Base-by-base conservation (phyloP, 2,888 invertebrate genomes). In the Lampropteryx suffumata region DNA sequence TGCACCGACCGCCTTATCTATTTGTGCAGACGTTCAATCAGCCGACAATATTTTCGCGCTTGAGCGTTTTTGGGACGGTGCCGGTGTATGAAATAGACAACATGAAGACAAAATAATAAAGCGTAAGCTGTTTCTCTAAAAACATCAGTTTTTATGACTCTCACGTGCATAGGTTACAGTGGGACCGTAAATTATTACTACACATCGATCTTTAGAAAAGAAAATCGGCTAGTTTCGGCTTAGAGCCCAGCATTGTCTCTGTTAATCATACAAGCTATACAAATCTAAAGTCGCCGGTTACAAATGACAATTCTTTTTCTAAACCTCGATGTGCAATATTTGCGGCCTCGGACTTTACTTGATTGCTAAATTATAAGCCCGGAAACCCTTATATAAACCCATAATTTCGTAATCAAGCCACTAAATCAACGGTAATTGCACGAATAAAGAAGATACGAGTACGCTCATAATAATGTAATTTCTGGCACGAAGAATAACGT, bases 1-100 rank as follows among this genome's bases (percentile, higher is more conserved):
- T 53, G 50, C 47, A 46, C 50, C 33, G 65, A 62, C 67, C 62
- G 56, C 64, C 68, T 73, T 84, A 84, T 84, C 83, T 82, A 76
- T 82, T 80, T 79, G 70, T 67, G 62, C 81, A 80, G 76, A 71
- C 76, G 70, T 73, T 66, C 70, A 68, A 70, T 73, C 67, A 61
- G 58, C 58, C 57, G 56, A 62, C 60, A 64, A 63, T 67, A 67
- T 64, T 65, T 67, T 61, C 12, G 45, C 43, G 58, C 55, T 39
- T 51, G 48, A 55, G 52, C 57, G 46, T 54, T 51, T 54, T 62
- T 57, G 45, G 29, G 48, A 28, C 32, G 44, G 12, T 8, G 40
- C 30, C 48, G 33, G 26, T 45, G 28, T 43, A 39, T 43, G 30
- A 17, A 39, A 39, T 42, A 52, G 37, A 33, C 47, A 43, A 42